phyloP scores from a whole-genome alignment of 92 coral and sea anemone genomes.

The Ricordea florida region DNA sequence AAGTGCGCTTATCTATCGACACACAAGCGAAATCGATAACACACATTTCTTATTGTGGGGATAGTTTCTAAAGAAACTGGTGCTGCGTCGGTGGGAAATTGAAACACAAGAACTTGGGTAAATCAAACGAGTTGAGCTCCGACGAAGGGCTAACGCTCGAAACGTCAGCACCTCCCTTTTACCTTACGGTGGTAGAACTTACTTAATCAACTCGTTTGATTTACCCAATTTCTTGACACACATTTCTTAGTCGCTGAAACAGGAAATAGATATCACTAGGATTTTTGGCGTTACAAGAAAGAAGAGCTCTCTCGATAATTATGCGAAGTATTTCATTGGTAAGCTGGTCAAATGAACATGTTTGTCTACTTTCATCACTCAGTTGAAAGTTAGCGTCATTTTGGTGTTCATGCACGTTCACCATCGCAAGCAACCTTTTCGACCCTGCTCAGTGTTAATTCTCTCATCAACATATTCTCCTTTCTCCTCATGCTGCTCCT shows the following conservation, averaged over 20 bases:
- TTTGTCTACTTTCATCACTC: slow-evolving; percentile 17
- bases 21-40: slow-evolving; percentile 37
- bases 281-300: slow-evolving; percentile 43
- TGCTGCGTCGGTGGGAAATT: too few relatives aligned
- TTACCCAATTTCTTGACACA: too few relatives aligned
- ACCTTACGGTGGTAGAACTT: too few relatives aligned
- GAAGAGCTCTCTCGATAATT: slow-evolving; percentile 44
- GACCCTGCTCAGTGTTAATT: slow-evolving; percentile 14
- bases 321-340: slow-evolving; percentile 29
- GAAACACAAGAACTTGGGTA: too few relatives aligned
- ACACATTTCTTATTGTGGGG: slow-evolving; percentile 45
- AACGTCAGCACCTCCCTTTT: too few relatives aligned
- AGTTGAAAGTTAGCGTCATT: slow-evolving; percentile 29
- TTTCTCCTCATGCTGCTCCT: slow-evolving; percentile 22
- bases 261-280: slow-evolving; percentile 26
- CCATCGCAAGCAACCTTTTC: slow-evolving; percentile 24
- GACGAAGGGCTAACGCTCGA: too few relatives aligned
- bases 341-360: slow-evolving; percentile 35
- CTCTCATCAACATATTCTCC: slow-evolving; percentile 12
- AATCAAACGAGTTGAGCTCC: too few relatives aligned
- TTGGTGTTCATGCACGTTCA: slow-evolving; percentile 8
- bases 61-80: too few relatives aligned
- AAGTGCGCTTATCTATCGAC: slow-evolving; percentile 14
- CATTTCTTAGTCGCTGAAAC: slow-evolving; percentile 28
- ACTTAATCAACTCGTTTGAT: too few relatives aligned